Conservation (phyloP, 2,113 vertebrate genomes). For the Serinus canaria region DNA sequence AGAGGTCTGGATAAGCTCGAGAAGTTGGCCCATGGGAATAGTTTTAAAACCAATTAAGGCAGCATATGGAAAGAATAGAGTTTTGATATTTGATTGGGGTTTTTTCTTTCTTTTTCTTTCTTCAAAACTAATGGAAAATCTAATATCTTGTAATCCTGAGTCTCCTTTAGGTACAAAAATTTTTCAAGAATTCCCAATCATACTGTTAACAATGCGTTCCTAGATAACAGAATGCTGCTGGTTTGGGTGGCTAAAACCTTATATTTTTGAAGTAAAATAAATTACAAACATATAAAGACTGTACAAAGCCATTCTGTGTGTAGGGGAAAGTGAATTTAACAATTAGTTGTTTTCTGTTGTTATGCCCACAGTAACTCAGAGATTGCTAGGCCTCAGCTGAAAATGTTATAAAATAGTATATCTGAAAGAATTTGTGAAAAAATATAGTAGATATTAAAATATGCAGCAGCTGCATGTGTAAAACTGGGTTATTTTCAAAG, state of each 20-base stretch:
- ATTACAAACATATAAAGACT: not conserved
- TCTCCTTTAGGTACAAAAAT: not conserved
- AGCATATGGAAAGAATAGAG: not conserved
- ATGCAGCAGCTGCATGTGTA: not conserved
- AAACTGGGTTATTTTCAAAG: not conserved
- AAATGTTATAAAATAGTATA: not conserved
- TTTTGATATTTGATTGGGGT: not conserved
- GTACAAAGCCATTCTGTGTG: not conserved
- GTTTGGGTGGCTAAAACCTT: not conserved
- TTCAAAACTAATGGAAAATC: not conserved
- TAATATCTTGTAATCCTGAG: not conserved
- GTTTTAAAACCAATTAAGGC: not conserved
- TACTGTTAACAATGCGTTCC: not conserved
- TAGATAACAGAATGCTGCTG: not conserved
- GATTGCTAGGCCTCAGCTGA: not conserved
- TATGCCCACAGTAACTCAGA: not conserved
- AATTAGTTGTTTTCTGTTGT: not conserved
- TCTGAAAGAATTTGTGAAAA: not conserved
- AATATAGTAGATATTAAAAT: not conserved
- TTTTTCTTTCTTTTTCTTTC: not conserved
- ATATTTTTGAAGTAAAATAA: not conserved
- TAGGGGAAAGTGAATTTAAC: not conserved
- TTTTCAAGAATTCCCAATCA: not conserved
- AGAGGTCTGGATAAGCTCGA: accelerated
- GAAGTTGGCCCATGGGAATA: not conserved